Percentiles rank a stretch among this genome's conserved stretches.
phyloP scores from a whole-genome alignment of 2,113 vertebrate genomes.

The Grammatotria lemairii region DNA sequence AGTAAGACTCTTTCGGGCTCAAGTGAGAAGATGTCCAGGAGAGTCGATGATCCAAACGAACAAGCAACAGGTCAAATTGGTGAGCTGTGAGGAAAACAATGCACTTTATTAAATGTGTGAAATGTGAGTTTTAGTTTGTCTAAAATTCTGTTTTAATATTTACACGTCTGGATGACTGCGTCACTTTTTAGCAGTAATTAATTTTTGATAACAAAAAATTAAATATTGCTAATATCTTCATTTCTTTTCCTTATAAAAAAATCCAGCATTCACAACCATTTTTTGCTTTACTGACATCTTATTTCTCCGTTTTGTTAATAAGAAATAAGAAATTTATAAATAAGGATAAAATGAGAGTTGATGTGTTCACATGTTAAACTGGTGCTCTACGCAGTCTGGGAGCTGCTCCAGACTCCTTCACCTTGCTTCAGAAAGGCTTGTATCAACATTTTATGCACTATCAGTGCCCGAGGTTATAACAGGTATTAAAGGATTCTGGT shows the following conservation, averaged over 20 bases:
- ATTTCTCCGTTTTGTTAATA: not conserved
- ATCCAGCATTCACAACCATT: not conserved
- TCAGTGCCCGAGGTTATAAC: not conserved
- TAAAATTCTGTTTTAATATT: not conserved
- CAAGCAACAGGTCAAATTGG: not conserved
- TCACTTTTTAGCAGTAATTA: not conserved
- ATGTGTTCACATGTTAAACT: not conserved
- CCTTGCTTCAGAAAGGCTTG: not conserved
- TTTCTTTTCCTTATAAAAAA: not conserved
- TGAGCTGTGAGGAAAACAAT: not conserved
- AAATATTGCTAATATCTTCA: not conserved
- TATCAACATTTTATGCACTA: not conserved
- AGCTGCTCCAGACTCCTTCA: not conserved
- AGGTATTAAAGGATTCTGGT: not conserved
- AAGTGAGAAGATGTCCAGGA: not conserved
- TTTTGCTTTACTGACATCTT: not conserved
- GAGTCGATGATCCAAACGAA: accelerated
- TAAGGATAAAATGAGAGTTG: not conserved
- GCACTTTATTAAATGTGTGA: not conserved
- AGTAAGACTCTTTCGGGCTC: not conserved
- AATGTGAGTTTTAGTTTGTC: not conserved
- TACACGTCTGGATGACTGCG: not conserved
- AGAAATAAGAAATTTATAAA: not conserved
- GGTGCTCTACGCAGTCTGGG: not conserved
- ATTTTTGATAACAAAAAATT: not conserved